Percentiles rank a stretch among this genome's conserved stretches.
Conservation (phyloP, 2,113 vertebrate genomes). For the Thalassarche chlororhynchos region DNA sequence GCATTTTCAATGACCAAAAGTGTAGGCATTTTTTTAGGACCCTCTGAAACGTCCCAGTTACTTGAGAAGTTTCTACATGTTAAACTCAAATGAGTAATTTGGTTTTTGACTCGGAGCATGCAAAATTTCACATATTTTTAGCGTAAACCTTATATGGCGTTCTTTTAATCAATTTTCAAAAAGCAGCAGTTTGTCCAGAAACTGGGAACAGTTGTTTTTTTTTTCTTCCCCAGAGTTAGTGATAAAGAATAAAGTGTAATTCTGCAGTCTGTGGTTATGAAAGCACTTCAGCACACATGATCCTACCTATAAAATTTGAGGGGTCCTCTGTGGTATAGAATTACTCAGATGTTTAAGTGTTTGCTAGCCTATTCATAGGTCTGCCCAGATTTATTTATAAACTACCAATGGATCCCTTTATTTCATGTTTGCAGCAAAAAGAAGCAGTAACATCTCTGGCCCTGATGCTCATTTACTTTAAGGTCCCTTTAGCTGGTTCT, state of each 20-base stretch:
- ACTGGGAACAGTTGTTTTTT: not conserved
- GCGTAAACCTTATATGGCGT: not conserved
- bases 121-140: not conserved
- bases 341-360: not conserved
- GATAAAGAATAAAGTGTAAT: not conserved
- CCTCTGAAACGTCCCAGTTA: not conserved
- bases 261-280: not conserved
- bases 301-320: not conserved
- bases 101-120: not conserved
- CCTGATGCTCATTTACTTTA: slow-evolving; percentile 2
- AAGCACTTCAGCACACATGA: not conserved
- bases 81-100: not conserved
- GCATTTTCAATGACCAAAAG: not conserved
- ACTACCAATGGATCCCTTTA: not conserved
- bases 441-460: slow-evolving; percentile 12
- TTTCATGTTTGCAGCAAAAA: not conserved
- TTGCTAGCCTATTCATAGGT: not conserved
- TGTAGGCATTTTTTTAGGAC: not conserved
- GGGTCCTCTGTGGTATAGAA: not conserved
- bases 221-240: not conserved
- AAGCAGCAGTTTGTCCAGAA: not conserved
- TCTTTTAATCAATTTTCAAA: not conserved
- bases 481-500: not conserved
- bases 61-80: not conserved
- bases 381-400: not conserved